Evolutionary conservation across 2,113 vertebrate species (phyloP).

Genomic region (Ciconia stormi): DNA sequence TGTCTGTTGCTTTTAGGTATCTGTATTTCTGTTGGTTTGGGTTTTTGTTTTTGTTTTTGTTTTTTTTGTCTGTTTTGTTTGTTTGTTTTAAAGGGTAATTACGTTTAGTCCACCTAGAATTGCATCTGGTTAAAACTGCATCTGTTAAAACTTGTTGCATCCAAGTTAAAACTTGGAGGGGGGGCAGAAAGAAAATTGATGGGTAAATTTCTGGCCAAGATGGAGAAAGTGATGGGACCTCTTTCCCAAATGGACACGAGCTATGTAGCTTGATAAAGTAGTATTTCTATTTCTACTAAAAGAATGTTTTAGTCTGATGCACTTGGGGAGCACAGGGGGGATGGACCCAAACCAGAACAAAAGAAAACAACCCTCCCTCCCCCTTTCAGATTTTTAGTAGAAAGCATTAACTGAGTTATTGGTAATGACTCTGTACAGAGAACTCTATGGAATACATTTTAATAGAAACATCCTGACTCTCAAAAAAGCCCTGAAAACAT

Average conservation of each 20-base stretch:
- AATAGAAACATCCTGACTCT: neutral
- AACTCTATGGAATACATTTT: neutral
- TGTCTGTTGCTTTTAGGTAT: neutral
- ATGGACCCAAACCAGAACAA: neutral
- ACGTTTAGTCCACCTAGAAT: neutral
- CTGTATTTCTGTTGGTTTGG: neutral
- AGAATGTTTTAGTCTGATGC: neutral
- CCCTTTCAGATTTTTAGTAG: neutral
- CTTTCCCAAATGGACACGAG: neutral
- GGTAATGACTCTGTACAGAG: neutral
- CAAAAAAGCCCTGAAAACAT: neutral
- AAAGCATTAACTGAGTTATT: neutral
- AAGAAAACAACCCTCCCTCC: fast-evolving
- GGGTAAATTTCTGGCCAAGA: neutral
- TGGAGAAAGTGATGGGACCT: neutral
- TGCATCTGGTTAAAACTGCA: neutral
- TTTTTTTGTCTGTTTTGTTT: neutral
- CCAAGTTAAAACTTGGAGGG: neutral
- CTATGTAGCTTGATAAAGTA: neutral
- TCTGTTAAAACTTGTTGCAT: neutral
- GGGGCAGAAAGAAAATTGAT: fast-evolving
- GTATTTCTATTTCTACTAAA: neutral
- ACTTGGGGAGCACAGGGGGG: neutral
- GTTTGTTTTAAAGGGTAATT: neutral
- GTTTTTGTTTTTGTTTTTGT: neutral